Percentiles rank a stretch among this genome's conserved stretches.
Evolutionary conservation across 1,140 invertebrate genomes (phyloP).

Genomic region (Condylostylus longicornis): DNA sequence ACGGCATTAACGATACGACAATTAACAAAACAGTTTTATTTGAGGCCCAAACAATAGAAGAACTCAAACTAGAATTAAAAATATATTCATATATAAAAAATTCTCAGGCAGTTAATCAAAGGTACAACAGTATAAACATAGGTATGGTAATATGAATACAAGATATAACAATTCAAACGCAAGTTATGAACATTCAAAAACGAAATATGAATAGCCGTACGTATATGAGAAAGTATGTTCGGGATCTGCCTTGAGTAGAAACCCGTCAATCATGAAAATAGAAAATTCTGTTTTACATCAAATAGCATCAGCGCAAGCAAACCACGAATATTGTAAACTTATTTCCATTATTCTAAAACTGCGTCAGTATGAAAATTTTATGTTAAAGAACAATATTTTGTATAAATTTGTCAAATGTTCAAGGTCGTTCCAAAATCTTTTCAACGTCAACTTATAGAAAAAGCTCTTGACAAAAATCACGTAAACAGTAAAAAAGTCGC

Average conservation of each 20-base stretch:
- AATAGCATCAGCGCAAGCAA: conserved; percentile 7
- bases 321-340: conserved; percentile 5
- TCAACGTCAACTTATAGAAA: conserved; percentile 19
- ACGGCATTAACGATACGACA: too few species aligned
- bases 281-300: conserved; percentile 2
- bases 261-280: conserved; percentile 6
- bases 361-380: conserved; percentile 3
- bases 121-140: too few species aligned
- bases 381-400: conserved; percentile 15
- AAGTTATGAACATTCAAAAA: too few species aligned
- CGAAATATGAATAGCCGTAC: too few species aligned
- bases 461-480: conserved; percentile 25
- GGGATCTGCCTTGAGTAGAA: conserved; percentile 13
- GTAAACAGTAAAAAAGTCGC: conserved; percentile 28
- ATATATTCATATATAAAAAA: too few species aligned
- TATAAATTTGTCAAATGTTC: conserved; percentile 12
- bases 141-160: too few species aligned
- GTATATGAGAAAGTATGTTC: too few species aligned
- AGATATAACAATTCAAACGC: too few species aligned
- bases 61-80: too few species aligned
- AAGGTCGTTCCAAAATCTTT: conserved; percentile 18
- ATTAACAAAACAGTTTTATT: too few species aligned
- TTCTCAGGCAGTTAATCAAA: too few species aligned
- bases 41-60: too few species aligned
- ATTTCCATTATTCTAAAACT: conserved; percentile 1